Evolutionary conservation across 2,797 vertebrate species (phyloP).

Genomic region (Phoeniculus purpureus): DNA sequence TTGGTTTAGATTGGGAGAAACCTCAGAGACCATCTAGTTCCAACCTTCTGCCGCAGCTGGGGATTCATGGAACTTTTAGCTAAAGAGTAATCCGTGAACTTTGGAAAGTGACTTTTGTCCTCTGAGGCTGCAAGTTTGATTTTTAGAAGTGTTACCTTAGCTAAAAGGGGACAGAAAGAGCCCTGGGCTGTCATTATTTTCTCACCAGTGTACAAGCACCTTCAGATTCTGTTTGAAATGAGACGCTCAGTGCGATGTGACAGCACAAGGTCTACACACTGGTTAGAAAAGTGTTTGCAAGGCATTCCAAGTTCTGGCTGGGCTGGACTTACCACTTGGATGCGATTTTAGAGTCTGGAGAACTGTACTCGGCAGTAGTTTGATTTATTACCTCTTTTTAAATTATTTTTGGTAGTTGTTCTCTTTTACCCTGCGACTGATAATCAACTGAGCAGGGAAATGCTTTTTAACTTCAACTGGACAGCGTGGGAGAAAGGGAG

Average conservation of each 20-base stretch:
- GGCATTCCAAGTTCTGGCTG: not conserved
- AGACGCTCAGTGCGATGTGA: not conserved
- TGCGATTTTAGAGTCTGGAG: not conserved
- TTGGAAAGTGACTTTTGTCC: slow-evolving; percentile 16
- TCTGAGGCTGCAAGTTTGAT: not conserved
- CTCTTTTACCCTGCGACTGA: not conserved
- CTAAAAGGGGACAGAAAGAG: not conserved
- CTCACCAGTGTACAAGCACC: not conserved
- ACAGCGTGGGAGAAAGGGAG: not conserved
- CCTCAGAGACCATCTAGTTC: too few species aligned
- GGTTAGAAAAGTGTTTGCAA: not conserved
- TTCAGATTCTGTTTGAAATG: not conserved
- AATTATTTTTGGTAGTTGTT: not conserved
- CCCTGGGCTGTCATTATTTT: not conserved
- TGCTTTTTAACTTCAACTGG: not conserved
- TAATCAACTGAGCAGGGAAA: not conserved
- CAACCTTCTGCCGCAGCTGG: not conserved
- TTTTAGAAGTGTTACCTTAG: not conserved
- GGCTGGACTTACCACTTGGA: not conserved
- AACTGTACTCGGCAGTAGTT: not conserved
- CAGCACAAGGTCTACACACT: not conserved
- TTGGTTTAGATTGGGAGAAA: too few species aligned
- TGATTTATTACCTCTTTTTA: not conserved
- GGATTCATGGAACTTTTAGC: not conserved
- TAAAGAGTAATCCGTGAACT: slow-evolving; percentile 27